Base-by-base conservation (phyloP, 2,797 vertebrate genomes). In the Epinephelus awoara region DNA sequence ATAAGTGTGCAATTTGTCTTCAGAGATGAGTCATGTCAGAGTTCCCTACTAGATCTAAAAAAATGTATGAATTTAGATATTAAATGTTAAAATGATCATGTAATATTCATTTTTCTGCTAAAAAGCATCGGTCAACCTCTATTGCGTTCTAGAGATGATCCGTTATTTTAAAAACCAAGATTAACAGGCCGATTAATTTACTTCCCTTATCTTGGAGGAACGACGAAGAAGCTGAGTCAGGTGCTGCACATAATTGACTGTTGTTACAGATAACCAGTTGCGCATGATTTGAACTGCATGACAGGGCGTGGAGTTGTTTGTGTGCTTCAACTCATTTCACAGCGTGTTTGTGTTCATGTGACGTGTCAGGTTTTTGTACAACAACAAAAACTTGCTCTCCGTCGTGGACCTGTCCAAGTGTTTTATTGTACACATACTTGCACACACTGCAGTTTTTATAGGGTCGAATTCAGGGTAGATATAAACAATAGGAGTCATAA, bases 401-500 rank as follows among this genome's bases (percentile, higher is more conserved):
- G 27, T 57, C 49, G 52, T 67, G 51, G 49, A 34, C 65, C 12
- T 57, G 61, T 72, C 59, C 72, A 40, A 14, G 23, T 34, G 27
- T 6, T 65, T 40, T 58, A 10, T 51, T 72, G 23, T 66, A 21
- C 71, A 63, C 54, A 14, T n/a, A 15, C 40, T 58, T 47, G 56
- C 49, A 56, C 27, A 18, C 34, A 3, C 40, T 67, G 66, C 68
- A 71, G 25, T 19, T 54, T 42, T 63, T 42, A 44, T 52, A 42
- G 4, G 42, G n/a, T 47, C 46, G 51, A 68, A 49, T 72, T 59
- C 44, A 44, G 46, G 66, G 52, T 44, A 64, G 34, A 50, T 27
- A 54, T n/a, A 57, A 80, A 77, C 74, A 63, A 77, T 25, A 58
- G 59, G 47, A 50, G 29, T 15, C 72, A 59, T 84, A 65, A 83